Conservation (phyloP, 2,888 invertebrate genomes). For the Ecliptopera silaceata region DNA sequence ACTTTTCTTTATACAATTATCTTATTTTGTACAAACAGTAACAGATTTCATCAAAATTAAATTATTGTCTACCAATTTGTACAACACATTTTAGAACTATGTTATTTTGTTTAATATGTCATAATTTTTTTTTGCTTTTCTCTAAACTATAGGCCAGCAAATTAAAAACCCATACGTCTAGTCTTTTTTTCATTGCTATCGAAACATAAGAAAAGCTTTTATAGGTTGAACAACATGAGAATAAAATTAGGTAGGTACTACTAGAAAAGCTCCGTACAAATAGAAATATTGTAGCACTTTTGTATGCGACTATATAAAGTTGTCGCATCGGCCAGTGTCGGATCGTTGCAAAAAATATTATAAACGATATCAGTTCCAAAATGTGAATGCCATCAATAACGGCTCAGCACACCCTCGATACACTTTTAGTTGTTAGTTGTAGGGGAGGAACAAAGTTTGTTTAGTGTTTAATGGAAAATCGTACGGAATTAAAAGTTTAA, state of each 20-base stretch:
- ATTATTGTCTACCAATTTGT: too few species aligned
- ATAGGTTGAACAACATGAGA: too few species aligned
- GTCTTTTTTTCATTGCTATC: not conserved
- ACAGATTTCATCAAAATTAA: too few species aligned
- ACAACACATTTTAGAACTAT: too few species aligned
- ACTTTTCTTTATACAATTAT: too few species aligned
- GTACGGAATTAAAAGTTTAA: not conserved
- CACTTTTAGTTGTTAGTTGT: conserved; percentile 22
- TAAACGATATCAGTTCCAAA: conserved; percentile 65
- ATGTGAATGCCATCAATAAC: conserved; percentile 68
- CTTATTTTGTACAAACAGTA: too few species aligned
- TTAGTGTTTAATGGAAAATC: conserved; percentile 22
- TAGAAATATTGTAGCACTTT: conserved; percentile 24
- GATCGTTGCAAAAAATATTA: conserved; percentile 66
- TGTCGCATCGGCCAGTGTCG: conserved; percentile 42
- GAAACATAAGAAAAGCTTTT: too few species aligned
- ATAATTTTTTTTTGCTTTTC: too few species aligned
- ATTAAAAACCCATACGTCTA: not conserved
- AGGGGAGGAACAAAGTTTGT: conserved; percentile 28
- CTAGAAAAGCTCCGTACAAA: not conserved
- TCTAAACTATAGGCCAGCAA: conserved; percentile 3
- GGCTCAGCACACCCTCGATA: conserved; percentile 43
- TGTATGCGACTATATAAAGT: conserved; percentile 43
- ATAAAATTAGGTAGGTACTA: too few species aligned
- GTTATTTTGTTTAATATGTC: not conserved